These are phyloP conservation scores for Apodemus sylvaticus DNA, from an alignment of 2,113 vertebrate genomes.

Conservation along the genomic window DNA sequence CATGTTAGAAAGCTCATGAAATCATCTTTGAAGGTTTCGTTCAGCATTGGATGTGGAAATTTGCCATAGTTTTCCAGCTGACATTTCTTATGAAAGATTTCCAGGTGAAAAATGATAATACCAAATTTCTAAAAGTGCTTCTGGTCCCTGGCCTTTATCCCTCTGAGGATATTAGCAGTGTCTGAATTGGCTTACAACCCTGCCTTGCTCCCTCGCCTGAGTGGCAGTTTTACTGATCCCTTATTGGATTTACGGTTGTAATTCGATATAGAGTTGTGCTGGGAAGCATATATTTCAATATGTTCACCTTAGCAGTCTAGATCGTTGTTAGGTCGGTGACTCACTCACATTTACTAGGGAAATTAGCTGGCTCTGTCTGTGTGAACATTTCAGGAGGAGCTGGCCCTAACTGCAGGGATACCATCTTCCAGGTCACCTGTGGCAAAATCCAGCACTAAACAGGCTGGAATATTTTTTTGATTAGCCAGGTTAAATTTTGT, in stretches of 20 bases:
- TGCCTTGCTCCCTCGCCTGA: slow-evolving; percentile 40
- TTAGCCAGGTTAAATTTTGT: slow-evolving; percentile 25
- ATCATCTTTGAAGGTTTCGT: slow-evolving; percentile 65
- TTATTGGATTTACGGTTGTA: slow-evolving; percentile 76
- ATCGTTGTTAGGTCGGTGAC: slow-evolving; percentile 64
- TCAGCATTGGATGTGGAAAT: slow-evolving; percentile 75
- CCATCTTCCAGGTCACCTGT: slow-evolving; percentile 14
- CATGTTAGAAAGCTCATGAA: slow-evolving; percentile 78
- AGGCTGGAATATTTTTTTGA: background rate
- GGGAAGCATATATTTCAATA: slow-evolving; percentile 71
- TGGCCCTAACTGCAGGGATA: background rate
- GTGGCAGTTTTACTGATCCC: slow-evolving; percentile 61
- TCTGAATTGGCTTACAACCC: slow-evolving; percentile 53
- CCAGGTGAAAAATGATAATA: background rate
- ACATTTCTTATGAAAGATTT: slow-evolving; percentile 44
- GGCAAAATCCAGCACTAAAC: background rate
- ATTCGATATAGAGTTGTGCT: slow-evolving; percentile 73
- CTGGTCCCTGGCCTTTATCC: slow-evolving; percentile 4
- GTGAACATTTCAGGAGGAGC: slow-evolving; percentile 65
- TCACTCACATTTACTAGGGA: slow-evolving; percentile 67
- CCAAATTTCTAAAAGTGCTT: background rate
- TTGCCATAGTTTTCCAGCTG: background rate
- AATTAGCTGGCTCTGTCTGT: slow-evolving; percentile 65
- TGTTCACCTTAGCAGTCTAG: slow-evolving; percentile 63
- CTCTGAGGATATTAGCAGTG: slow-evolving; percentile 30